Evolutionary conservation across 2,113 vertebrate species (phyloP), one percentile per base, ranked within the genome.

Genomic region (Empidonax traillii): DNA sequence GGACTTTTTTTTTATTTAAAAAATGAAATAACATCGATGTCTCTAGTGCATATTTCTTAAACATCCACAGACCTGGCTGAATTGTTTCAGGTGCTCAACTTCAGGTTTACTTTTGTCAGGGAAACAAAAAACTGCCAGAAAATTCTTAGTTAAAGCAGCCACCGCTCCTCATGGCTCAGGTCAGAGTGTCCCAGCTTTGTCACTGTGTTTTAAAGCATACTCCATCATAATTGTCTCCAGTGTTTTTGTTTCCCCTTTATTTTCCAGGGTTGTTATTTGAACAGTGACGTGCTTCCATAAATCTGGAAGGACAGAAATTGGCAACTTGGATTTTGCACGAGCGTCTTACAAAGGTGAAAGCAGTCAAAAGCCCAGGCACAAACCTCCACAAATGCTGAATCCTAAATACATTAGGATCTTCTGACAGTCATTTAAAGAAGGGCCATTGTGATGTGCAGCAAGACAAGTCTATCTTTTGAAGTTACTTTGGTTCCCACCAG

Each of bases 131-230:
- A 33, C 39, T 66, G 20, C 93, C 94, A 88, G 85, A 55, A 92
- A 93, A 41, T 67, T 96, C 68, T 61, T 75, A 61, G 90, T 96
- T 96, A 95, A 96, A 86, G 46, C 56, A 90, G 39, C 19, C 46
- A 86, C 72, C 61, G 4, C 49, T 71, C 68, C 56, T 84, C 47
- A 23, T 37, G 25, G n/a, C 43, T 76, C 73, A 87, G 96, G 96
- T 97, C 93, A 21, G 83, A 82, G 74, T 68, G 97, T 16, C 92
- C 93, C 88, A 90, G 81, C 72, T 82, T 63, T 90, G 85, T 74
- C 80, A 69, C 56, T 92, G 58, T 93, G 56, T 67, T 91, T 94
- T 87, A 69, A 91, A 82, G 44, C 51, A 56, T 87, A 77, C 65
- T 82, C 73, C 56, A 37, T 90, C 43, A 51, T 28, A 18, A 68